These are phyloP conservation scores for Bubo blakistoni DNA, from an alignment of 2,113 vertebrate genomes.

Conservation along the genomic window DNA sequence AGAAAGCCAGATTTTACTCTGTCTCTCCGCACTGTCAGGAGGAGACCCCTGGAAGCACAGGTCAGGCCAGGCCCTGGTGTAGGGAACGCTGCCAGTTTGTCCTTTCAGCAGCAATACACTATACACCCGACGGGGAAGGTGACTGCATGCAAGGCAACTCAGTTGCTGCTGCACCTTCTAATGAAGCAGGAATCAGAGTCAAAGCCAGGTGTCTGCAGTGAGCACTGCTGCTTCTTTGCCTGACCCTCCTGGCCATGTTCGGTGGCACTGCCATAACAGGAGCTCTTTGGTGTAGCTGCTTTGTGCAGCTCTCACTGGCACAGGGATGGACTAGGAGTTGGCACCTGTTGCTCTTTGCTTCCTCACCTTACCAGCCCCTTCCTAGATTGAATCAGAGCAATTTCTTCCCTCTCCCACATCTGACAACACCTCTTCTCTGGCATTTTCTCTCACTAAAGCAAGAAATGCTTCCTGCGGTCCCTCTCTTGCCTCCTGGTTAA, in stretches of 20 bases:
- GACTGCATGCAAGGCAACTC: background rate
- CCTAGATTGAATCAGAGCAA: background rate
- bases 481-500: background rate
- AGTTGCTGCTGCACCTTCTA: background rate
- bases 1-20: background rate
- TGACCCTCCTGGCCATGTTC: background rate
- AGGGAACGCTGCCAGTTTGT: background rate
- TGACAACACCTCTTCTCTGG: background rate
- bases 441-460: background rate
- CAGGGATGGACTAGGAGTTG: background rate
- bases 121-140: background rate
- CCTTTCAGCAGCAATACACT: background rate
- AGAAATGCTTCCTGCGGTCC: background rate
- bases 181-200: background rate
- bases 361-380: background rate
- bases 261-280: background rate
- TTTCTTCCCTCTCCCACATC: background rate
- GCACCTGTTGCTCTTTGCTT: conserved; percentile 8
- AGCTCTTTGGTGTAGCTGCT: background rate
- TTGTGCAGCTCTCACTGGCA: background rate
- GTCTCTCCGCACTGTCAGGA: background rate
- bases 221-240: background rate
- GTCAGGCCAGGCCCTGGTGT: background rate
- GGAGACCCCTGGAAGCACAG: background rate
- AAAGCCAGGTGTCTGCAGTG: background rate